Conservation (phyloP, 2,113 vertebrate genomes). For the Rhinopithecus roxellana region DNA sequence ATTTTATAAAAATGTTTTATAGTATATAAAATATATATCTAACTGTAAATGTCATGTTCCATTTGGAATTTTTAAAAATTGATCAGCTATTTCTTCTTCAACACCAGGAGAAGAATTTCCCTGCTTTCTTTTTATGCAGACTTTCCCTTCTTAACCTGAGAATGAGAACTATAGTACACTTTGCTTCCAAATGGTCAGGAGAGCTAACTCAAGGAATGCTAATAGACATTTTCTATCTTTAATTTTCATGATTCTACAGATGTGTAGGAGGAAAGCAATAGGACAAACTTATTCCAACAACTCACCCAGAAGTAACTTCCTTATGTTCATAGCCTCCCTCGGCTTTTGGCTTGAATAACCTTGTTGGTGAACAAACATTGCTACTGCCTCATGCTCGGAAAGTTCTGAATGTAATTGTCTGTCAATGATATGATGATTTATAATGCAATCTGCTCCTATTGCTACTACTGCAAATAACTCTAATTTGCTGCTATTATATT, state of each 20-base stretch:
- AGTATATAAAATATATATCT: background rate
- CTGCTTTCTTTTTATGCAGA: background rate
- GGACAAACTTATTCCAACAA: constrained; percentile 44
- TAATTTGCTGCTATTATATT: constrained; percentile 85
- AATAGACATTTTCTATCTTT: constrained; percentile 25
- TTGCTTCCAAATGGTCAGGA: background rate
- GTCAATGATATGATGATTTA: constrained; percentile 88
- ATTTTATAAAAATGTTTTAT: constrained; percentile 8
- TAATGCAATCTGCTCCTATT: constrained; percentile 85
- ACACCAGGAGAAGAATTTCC: background rate
- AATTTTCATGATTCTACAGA: constrained; percentile 15
- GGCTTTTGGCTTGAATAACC: constrained; percentile 78
- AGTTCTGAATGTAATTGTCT: constrained; percentile 87
- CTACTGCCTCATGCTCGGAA: constrained; percentile 81
- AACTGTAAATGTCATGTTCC: background rate
- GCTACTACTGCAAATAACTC: constrained; percentile 83
- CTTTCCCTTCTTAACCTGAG: background rate
- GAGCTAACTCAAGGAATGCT: background rate
- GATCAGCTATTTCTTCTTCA: background rate
- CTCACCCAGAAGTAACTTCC: constrained; percentile 64
- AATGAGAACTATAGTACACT: background rate
- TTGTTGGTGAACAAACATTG: constrained; percentile 82
- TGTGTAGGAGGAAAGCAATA: background rate
- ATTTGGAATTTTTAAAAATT: background rate
- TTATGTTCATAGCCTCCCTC: constrained; percentile 40